Conservation (phyloP, 1,140 invertebrate species). For the Ylistrum balloti region DNA sequence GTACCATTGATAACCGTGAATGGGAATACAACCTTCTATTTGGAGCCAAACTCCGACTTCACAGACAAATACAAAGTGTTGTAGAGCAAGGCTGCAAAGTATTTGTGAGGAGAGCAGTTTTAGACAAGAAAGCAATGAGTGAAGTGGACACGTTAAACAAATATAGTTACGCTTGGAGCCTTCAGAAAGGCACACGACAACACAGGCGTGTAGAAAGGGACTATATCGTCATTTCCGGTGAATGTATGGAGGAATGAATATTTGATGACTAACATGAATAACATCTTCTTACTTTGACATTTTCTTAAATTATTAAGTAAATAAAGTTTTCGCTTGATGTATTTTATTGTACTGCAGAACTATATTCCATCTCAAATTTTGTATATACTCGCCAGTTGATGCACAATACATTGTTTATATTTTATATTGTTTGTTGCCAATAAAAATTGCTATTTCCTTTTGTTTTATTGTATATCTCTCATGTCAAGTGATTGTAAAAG, state of each 20-base stretch:
- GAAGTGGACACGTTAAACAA: constrained; percentile 48
- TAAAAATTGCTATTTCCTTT: too few species aligned
- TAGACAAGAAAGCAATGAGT: constrained; percentile 30
- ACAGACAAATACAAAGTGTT: constrained; percentile 46
- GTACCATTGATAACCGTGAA: not conserved
- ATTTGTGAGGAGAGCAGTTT: constrained; percentile 44
- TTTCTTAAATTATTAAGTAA: too few species aligned
- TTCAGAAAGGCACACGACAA: not conserved
- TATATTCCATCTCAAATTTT: too few species aligned
- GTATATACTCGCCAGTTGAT: too few species aligned
- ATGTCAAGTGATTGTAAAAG: too few species aligned
- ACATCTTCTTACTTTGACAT: too few species aligned
- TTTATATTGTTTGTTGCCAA: too few species aligned
- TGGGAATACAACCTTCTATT: constrained; percentile 43
- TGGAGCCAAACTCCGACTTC: not conserved
- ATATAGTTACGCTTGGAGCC: constrained; percentile 48
- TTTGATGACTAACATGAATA: too few species aligned
- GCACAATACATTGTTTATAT: too few species aligned
- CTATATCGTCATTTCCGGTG: constrained; percentile 10
- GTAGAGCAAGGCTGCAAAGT: constrained; percentile 49
- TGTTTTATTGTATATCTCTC: too few species aligned
- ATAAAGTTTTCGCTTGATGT: too few species aligned
- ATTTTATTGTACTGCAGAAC: too few species aligned
- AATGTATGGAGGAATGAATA: not conserved
- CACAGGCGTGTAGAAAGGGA: not conserved